These are phyloP conservation scores for Myiothlypis chrysogaster DNA, from an alignment of 2,797 vertebrate species.

Conservation along the genomic window DNA sequence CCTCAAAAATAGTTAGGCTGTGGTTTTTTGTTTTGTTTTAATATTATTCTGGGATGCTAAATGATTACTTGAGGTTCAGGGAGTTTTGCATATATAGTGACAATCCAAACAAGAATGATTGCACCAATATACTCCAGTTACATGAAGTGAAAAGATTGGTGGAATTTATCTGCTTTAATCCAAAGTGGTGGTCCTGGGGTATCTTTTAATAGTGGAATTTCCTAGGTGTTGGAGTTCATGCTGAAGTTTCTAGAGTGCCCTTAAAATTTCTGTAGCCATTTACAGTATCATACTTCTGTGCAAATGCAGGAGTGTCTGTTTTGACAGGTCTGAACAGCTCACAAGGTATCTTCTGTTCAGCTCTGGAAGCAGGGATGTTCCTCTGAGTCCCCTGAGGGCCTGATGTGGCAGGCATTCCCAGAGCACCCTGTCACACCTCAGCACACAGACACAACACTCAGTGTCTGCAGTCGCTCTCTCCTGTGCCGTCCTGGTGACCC, in stretches of 20 bases:
- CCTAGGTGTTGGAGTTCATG: background rate
- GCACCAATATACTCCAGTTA: background rate
- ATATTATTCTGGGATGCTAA: background rate
- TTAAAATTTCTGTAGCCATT: background rate
- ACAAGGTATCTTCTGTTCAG: background rate
- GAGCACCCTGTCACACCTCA: background rate
- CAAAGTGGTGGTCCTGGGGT: background rate
- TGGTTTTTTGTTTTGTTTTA: background rate
- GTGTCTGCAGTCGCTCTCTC: fast-evolving
- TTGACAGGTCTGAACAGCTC: background rate
- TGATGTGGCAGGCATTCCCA: background rate
- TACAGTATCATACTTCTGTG: background rate
- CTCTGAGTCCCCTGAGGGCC: background rate
- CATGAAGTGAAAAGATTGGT: background rate
- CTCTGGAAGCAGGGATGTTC: background rate
- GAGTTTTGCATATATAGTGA: background rate
- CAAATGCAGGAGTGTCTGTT: background rate
- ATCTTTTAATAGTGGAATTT: background rate
- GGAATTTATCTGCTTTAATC: background rate
- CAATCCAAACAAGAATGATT: background rate
- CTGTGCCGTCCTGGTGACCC: background rate
- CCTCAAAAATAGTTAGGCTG: background rate
- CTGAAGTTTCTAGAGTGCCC: background rate
- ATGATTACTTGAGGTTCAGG: background rate
- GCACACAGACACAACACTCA: fast-evolving